A percentile compares a stretch with the other conserved stretches of the same genome.
phyloP scores from a whole-genome alignment of 2,797 vertebrate species.

The Peromyscus aztecus region DNA sequence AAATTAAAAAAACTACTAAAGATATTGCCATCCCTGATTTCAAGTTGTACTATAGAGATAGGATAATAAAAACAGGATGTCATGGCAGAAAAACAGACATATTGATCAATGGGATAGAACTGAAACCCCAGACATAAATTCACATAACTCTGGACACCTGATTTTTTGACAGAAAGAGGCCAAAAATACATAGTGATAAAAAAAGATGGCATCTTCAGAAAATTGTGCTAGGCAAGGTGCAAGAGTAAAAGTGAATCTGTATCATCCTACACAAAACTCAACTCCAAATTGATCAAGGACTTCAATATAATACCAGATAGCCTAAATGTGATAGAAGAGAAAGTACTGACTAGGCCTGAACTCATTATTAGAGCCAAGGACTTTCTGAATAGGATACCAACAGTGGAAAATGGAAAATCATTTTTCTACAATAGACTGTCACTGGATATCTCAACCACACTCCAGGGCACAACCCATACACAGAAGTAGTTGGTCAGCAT shows the following conservation, averaged over 20 bases:
- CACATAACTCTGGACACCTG: neutral
- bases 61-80: neutral
- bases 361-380: neutral
- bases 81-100: neutral
- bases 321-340: neutral
- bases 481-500: neutral
- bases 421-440: neutral
- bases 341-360: neutral
- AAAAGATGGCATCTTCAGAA: neutral
- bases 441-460: neutral
- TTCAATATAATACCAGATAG: neutral
- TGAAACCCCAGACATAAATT: neutral
- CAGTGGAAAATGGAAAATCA: neutral
- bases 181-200: no score
- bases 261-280: neutral
- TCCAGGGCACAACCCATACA: neutral
- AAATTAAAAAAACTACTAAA: no score
- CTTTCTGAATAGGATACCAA: neutral
- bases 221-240: neutral
- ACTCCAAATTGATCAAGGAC: neutral
- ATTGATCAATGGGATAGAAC: neutral
- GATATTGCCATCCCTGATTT: neutral
- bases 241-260: neutral
- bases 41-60: neutral
- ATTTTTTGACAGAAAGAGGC: neutral